Base-by-base conservation (phyloP, 2,888 invertebrate species). In the Lasioglossum pauxillum region DNA sequence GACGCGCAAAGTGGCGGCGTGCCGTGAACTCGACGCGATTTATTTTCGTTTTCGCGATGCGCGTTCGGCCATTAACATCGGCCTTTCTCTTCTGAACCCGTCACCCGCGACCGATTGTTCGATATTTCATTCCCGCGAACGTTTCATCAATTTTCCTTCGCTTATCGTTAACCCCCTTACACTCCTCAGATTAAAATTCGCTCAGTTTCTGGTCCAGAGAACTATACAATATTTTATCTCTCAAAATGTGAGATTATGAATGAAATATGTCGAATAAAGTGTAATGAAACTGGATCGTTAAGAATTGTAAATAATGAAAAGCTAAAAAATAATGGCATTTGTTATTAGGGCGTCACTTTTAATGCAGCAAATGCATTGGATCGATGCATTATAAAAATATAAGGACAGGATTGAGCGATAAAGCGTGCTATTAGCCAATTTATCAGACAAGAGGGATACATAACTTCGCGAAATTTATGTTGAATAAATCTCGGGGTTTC, bases 1-100 rank as follows among this genome's bases (percentile, higher is more conserved):
- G 86, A 82, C 46, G 72, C 67, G 73, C 67, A 77, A 79, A 77
- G 77, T 77, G 79, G 27, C 76, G 75, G 78, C 75, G 78, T 69
- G 71, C 78, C 83, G 75, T 83, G 72, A 77, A 76, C 83, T 53
- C 75, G 69, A 5, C 69, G 71, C 78, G 49, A 71, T 84, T 80
- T 80, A 80, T 87, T 78, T 67, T 80, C 78, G 75, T 72, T 81
- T 72, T 78, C 76, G 81, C 76, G 74, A 79, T 81, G 78, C 80
- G 53, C 74, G 64, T 41, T 75, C 67, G 41, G 73, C 35, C 81
- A 83, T 87, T 83, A 81, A 83, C 78, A 78, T 72, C 35, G 49
- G 38, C 81, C 81, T 64, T 57, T 82, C 75, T 60, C 80, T 74
- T 38, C 49, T 31, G 41, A 31, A 49, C 31, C 0, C 71, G 46